phyloP scores from a whole-genome alignment of 2,888 invertebrate genomes.

The Bhutanitis thaidina region DNA sequence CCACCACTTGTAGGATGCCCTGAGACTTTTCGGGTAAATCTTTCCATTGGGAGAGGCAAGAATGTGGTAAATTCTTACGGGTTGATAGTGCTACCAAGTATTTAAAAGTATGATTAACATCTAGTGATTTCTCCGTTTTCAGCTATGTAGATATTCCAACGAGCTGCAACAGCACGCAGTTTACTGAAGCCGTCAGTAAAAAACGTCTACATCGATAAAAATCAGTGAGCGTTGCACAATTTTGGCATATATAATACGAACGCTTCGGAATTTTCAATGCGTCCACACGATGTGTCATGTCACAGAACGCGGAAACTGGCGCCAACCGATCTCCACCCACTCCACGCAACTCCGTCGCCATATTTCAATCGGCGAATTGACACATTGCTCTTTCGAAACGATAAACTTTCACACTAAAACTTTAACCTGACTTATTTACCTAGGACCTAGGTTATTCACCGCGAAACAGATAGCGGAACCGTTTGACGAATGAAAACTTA shows the following conservation, averaged over 20 bases:
- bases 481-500: slow-evolving; percentile 77
- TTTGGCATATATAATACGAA: slow-evolving; percentile 37
- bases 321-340: slow-evolving; percentile 68
- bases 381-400: slow-evolving; percentile 62
- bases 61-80: too few relatives aligned
- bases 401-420: slow-evolving; percentile 69
- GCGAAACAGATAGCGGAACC: slow-evolving; percentile 63
- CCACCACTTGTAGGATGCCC: too few relatives aligned
- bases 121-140: too few relatives aligned
- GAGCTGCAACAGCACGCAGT: too few relatives aligned
- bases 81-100: too few relatives aligned
- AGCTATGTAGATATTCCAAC: too few relatives aligned
- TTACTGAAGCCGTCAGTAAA: too few relatives aligned
- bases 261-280: slow-evolving; percentile 41
- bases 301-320: slow-evolving; percentile 79
- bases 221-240: slow-evolving; percentile 30
- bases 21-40: too few relatives aligned
- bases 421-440: slow-evolving; percentile 76
- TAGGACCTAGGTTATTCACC: slow-evolving; percentile 67
- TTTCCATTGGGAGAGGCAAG: too few relatives aligned
- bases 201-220: slow-evolving; percentile 33
- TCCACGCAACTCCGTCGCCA: slow-evolving; percentile 53
- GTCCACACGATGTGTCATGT: slow-evolving; percentile 51
- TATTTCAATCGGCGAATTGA: slow-evolving; percentile 77
- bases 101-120: too few relatives aligned